Percentiles rank a stretch among this genome's conserved stretches.
These are phyloP conservation scores for Crossocerus cetratus DNA, from an alignment of 2,888 invertebrate genomes.

Conservation along the genomic window DNA sequence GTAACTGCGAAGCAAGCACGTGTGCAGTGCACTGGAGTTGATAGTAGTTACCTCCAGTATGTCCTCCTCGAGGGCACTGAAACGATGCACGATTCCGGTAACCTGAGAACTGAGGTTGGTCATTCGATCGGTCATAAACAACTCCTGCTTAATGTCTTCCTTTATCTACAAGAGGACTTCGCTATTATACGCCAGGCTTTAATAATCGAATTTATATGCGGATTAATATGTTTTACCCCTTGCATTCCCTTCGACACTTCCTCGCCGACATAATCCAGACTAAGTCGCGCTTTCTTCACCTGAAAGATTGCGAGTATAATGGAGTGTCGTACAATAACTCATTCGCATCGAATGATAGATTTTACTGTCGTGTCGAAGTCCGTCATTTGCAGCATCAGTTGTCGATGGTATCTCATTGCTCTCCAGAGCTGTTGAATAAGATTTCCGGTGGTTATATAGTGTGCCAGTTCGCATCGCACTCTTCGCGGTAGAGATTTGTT, in stretches of 20 bases:
- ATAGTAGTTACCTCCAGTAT: constrained; percentile 65
- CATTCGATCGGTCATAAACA: constrained; percentile 66
- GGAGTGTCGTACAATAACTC: neutral
- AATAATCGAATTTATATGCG: too few relatives aligned
- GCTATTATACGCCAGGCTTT: too few relatives aligned
- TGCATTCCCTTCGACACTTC: constrained; percentile 66
- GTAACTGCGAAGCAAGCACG: neutral
- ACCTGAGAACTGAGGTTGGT: constrained; percentile 64
- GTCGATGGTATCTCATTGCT: constrained; percentile 62
- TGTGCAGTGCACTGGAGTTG: neutral
- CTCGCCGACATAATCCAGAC: constrained; percentile 62
- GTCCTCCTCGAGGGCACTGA: constrained; percentile 62
- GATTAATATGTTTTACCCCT: constrained; percentile 61
- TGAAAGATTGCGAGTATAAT: constrained; percentile 21
- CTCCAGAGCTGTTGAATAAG: constrained; percentile 57
- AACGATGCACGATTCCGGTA: constrained; percentile 51
- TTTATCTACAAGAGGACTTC: constrained; percentile 59
- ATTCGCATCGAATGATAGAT: neutral
- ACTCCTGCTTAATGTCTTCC: constrained; percentile 65
- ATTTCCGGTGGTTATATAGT: too few relatives aligned
- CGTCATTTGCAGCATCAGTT: constrained; percentile 61
- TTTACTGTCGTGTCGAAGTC: constrained; percentile 64
- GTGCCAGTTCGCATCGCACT: neutral
- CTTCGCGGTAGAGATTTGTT: neutral
- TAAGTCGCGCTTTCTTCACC: constrained; percentile 66